phyloP scores from a whole-genome alignment of 1,140 invertebrate species.

The Caenorhabditis latens region DNA sequence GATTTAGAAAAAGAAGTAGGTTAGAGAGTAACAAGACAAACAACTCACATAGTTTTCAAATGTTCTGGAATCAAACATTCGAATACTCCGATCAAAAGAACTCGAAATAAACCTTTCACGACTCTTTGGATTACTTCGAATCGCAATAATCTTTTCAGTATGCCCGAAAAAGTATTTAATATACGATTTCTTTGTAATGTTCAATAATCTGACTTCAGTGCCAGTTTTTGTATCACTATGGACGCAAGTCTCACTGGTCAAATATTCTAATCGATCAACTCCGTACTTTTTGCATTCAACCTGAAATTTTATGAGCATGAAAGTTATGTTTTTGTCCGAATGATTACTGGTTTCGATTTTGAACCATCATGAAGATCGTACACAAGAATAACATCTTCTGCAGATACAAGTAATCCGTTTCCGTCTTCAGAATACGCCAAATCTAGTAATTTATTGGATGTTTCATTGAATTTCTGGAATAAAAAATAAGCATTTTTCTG shows the following conservation, averaged over 20 bases:
- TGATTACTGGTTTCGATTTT: conserved; percentile 20
- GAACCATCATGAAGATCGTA: conserved; percentile 27
- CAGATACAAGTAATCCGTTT: conserved; percentile 1
- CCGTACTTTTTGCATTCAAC: conserved; percentile 40
- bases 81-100: background rate
- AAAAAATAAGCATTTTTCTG: too few relatives aligned
- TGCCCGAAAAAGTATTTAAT: background rate
- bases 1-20: background rate
- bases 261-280: conserved; percentile 9
- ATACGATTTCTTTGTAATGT: conserved; percentile 14
- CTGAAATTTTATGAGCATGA: background rate
- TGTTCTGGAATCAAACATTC: conserved; percentile 9
- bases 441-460: conserved; percentile 1
- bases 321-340: background rate
- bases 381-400: conserved; percentile 15
- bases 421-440: conserved; percentile 18
- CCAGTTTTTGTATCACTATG: conserved; percentile 4
- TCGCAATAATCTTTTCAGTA: background rate
- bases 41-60: conserved; percentile 14
- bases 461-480: conserved; percentile 26
- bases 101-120: conserved; percentile 11
- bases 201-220: background rate
- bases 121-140: background rate
- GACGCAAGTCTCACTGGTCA: background rate
- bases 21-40: background rate